Base-by-base conservation (phyloP, 2,888 invertebrate genomes). In the Anagyrus pseudococci region DNA sequence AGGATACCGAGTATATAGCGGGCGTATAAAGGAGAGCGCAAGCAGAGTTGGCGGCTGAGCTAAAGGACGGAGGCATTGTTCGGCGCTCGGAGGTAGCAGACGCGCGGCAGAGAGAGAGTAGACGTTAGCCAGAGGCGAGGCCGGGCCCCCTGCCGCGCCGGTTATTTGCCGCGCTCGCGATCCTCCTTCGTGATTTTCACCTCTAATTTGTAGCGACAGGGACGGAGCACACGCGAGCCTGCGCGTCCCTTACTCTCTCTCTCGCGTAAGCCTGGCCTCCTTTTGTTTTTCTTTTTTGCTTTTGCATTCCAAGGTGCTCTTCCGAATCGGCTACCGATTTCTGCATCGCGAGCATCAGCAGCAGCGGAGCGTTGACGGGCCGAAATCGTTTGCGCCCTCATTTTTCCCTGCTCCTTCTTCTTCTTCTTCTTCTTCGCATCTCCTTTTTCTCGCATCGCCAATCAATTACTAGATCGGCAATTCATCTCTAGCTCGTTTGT, bases 181-280 rank as follows among this genome's bases (percentile, higher is more conserved):
- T 79, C 76, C 77, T 73, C 72, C 75, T 77, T 74, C 74, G 75
- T 74, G 75, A 78, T 75, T 78, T 77, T 77, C 72, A 77, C 6
- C 77, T 76, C 78, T 79, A 80, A 80, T 79, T 79, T 75, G 79
- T 75, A 75, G 76, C 76, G 80, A 80, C 80, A 80, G 76, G 73
- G 73, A 74, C 70, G 73, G 71, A 75, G 76, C 77, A 75, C 75
- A 29, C 29, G 77, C 77, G 75, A 77, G 71, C 50, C 29, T 43
- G 25, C 41, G 6, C 10, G 4, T 29, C 29, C 10, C 29, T n/a
- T 8, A 72, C 69, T 67, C 62, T 62, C 62, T 55, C 57, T 68
- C 43, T 47, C n/a, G 56, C 58, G 22, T 29, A 47, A 7, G 29
- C 10, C 29, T 10, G 29, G 29, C 33, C 41, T 50, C 56, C 48